A percentile compares a stretch with the other conserved stretches of the same genome.
phyloP scores from a whole-genome alignment of 2,888 invertebrate species.

The Hermodice carunculata region DNA sequence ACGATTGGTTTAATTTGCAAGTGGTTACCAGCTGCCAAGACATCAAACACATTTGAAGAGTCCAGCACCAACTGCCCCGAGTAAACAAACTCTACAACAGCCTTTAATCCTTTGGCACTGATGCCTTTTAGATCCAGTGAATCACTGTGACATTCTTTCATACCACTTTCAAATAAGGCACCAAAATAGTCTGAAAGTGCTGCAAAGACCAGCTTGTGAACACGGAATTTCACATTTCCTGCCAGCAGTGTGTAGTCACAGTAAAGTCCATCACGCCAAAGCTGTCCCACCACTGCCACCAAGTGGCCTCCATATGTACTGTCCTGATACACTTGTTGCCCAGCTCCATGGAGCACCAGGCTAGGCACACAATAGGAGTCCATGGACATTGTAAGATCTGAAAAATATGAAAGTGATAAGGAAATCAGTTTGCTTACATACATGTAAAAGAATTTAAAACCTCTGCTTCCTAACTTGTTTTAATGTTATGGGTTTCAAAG shows the following conservation, averaged over 20 bases:
- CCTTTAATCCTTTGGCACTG: background rate
- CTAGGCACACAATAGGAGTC: no score
- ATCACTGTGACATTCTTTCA: slow-evolving; percentile 7
- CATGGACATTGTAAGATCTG: no score
- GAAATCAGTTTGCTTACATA: no score
- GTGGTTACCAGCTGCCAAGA: background rate
- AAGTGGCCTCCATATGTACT: no score
- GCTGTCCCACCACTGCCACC: no score
- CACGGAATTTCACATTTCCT: background rate
- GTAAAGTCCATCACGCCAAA: background rate
- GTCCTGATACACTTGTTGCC: no score
- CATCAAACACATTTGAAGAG: background rate
- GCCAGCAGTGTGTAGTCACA: slow-evolving; percentile 19
- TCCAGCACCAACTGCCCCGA: slow-evolving; percentile 8
- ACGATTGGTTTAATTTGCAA: slow-evolving; percentile 2
- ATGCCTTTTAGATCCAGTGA: background rate
- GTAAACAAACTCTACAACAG: slow-evolving; percentile 9
- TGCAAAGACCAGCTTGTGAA: slow-evolving; percentile 9
- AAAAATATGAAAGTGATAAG: no score
- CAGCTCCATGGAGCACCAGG: no score
- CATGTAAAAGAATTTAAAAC: no score
- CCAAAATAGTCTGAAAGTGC: slow-evolving; percentile 6
- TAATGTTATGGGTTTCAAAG: no score
- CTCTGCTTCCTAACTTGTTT: no score
- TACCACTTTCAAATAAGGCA: slow-evolving; percentile 12